Conservation (phyloP, 2,888 invertebrate genomes). For the Rutpela maculata region DNA sequence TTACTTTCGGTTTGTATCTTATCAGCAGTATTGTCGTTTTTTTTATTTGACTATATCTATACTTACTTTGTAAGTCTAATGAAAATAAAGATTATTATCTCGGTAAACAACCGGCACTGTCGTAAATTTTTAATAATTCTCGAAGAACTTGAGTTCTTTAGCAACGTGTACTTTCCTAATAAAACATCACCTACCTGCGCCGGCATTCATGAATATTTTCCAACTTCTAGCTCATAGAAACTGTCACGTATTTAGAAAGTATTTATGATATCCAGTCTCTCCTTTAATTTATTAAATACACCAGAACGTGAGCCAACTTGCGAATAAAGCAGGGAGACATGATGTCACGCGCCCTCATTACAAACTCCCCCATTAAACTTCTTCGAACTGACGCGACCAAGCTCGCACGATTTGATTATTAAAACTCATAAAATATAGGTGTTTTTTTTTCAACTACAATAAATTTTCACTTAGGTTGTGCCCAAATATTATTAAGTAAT, state of each 20-base stretch:
- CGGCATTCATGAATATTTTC: background rate
- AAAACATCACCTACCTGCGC: background rate
- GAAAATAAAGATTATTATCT: no score
- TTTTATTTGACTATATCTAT: no score
- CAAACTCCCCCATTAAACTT: conserved; percentile 3
- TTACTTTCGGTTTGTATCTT: no score
- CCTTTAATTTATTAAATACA: conserved; percentile 34
- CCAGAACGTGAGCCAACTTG: conserved; percentile 25
- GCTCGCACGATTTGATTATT: no score
- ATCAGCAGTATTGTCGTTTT: no score
- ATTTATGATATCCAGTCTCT: background rate
- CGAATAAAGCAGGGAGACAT: conserved; percentile 16
- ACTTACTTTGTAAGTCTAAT: no score
- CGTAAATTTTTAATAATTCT: no score
- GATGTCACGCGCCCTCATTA: conserved; percentile 5
- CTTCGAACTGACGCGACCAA: background rate
- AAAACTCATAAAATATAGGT: background rate
- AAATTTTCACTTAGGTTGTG: background rate
- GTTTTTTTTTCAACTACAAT: background rate
- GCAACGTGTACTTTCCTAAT: no score
- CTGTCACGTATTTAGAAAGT: conserved; percentile 7
- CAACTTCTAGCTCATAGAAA: background rate
- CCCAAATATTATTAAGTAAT: no score
- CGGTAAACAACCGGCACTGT: no score
- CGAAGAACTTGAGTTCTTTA: no score